Base-by-base conservation (phyloP, 2,113 vertebrate genomes). In the Acanthisitta chloris region DNA sequence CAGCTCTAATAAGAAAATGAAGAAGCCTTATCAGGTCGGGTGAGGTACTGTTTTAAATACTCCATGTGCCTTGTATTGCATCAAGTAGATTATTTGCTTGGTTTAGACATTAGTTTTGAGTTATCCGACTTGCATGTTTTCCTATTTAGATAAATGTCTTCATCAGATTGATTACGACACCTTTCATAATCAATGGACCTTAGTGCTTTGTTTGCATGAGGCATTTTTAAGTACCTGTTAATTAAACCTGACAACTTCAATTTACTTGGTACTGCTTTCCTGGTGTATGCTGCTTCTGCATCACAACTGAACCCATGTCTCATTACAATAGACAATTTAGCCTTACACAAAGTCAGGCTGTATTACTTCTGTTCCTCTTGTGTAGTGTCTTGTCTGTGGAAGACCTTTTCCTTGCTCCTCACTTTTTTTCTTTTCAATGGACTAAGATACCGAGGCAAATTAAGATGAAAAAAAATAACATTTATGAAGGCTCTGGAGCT, bases 291-390 rank as follows among this genome's bases (percentile, higher is more conserved):
- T 82, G 29, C 24, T 10, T 59, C n/a, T 43, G 49, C 28, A 16
- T 12, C 14, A 8, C 28, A 40, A 48, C 62, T 49, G 72, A 7
- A 9, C 21, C 46, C 34, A 1, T 0, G 0, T 36, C 52, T 31
- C 9, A 3, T 89, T 86, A 71, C 48, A 65, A 49, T 58, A 34
- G 33, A 31, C 31, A 45, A 12, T 74, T 91, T 25, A 79, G 24
- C 48, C 45, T 4, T n/a, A 13, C 1, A 2, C 29, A 69, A 79
- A 17, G 28, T 55, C 43, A 64, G 31, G 25, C 24, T 20, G 28
- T 64, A 31, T 69, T 74, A 72, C 40, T 80, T 46, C 48, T 66
- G 4, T 71, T 66, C 51, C 18, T 62, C 26, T 59, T 52, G n/a
- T 6, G 12, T 31, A 17, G 10, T 18, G 15, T 55, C 74, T 36